A percentile compares a stretch with the other conserved stretches of the same genome.
Evolutionary conservation across 2,888 invertebrate species (phyloP).

Genomic region (Trichopria drosophilae): DNA sequence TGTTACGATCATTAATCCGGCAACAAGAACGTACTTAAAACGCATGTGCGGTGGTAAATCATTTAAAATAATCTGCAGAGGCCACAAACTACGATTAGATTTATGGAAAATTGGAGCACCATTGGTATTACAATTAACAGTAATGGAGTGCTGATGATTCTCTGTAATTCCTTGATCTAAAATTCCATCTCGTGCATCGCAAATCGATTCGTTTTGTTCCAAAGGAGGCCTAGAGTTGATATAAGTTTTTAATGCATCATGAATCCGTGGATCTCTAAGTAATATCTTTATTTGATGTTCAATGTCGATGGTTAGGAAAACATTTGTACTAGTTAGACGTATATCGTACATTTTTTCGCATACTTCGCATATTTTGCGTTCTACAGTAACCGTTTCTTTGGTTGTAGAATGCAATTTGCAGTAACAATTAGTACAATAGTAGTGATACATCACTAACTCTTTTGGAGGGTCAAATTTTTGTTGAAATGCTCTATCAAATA

Average conservation of each 20-base stretch:
- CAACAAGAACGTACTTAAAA: constrained; percentile 7
- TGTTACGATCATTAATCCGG: background rate
- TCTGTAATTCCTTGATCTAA: no score
- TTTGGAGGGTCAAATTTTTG: constrained; percentile 12
- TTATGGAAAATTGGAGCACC: constrained; percentile 16
- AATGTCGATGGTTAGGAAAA: constrained; percentile 16
- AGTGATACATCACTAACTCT: constrained; percentile 5
- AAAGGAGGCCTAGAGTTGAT: no score
- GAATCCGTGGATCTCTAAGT: constrained; percentile 11
- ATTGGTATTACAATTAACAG: constrained; percentile 16
- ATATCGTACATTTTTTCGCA: constrained; percentile 5
- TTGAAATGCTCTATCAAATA: background rate
- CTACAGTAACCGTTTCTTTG: background rate
- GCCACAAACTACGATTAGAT: constrained; percentile 18
- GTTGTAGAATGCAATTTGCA: constrained; percentile 3
- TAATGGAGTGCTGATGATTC: constrained; percentile 3
- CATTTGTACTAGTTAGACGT: constrained; percentile 12
- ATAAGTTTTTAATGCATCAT: constrained; percentile 7
- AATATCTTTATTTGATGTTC: constrained; percentile 16
- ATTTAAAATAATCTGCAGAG: constrained; percentile 22
- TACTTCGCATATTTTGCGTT: constrained; percentile 6
- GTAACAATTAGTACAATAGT: constrained; percentile 10
- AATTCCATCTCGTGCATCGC: no score
- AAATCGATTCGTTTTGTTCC: no score
- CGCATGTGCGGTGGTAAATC: constrained; percentile 14